Evolutionary conservation across 2,113 vertebrate species (phyloP), one percentile per base, ranked within the genome.

Genomic region (Psittacara wagleri): DNA sequence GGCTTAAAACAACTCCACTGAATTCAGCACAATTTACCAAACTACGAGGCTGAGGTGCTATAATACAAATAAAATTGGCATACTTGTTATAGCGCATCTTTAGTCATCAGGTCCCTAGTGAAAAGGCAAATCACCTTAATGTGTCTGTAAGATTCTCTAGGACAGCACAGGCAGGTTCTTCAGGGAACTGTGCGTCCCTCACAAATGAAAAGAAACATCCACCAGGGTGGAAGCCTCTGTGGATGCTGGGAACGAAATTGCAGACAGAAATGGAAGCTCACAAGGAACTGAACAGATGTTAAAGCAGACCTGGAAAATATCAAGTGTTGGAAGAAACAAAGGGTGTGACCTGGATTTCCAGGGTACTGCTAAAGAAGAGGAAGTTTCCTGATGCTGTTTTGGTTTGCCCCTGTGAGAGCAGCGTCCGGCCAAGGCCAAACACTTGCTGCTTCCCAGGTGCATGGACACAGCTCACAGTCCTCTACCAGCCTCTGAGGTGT

Each of bases 11-110:
- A 88, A 79, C 37, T 51, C 35, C 31, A 59, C 48, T 46, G 51
- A 92, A 70, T 83, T 90, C 84, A 84, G 49, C 59, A 91, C 46
- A 43, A 72, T 83, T 74, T 94, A 63, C 61, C 28, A 84, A 86
- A 84, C 29, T 77, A 59, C 20, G 90, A 91, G 33, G 54, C 63
- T 86, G 70, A 84, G 49, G 37, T 44, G 19, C 15, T 94, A 63
- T 80, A 79, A 66, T 81, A 70, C 67, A 89, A 83, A 86, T 77
- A 92, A 95, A 88, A 62, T 11, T 33, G 31, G 55, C 54, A 61
- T 35, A 59, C 33, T 68, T 70, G 35, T 6, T 35, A 86, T 24
- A 83, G 33, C n/a, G 46, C 10, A 52, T 76, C 57, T 94, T 85
- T 28, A 61, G 67, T 41, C 9, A 13, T 62, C 61, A 52, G 29